phyloP scores from a whole-genome alignment of 2,888 invertebrate genomes.

The Andrena chrysosceles region DNA sequence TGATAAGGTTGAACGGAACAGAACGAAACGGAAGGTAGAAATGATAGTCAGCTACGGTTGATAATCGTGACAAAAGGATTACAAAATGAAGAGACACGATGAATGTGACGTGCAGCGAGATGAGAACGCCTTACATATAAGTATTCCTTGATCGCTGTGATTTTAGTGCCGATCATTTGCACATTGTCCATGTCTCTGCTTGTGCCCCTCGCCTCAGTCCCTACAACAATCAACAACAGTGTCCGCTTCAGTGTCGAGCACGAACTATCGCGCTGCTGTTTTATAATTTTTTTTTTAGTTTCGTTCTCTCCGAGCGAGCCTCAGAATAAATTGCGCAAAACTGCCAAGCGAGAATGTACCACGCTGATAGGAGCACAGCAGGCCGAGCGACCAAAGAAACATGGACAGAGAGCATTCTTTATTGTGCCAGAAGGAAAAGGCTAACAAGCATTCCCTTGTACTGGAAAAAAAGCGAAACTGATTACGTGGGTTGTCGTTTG shows the following conservation, averaged over 20 bases:
- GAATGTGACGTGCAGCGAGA: slow-evolving; percentile 64
- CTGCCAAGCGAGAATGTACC: slow-evolving; percentile 69
- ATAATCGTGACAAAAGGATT: background rate
- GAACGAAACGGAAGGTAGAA: background rate
- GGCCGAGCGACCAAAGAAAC: slow-evolving; percentile 83
- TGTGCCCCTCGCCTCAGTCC: slow-evolving; percentile 83
- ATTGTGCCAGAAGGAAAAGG: slow-evolving; percentile 6
- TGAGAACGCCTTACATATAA: slow-evolving; percentile 83
- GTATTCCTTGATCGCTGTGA: slow-evolving; percentile 85
- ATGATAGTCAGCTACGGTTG: background rate
- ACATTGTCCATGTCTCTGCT: slow-evolving; percentile 85
- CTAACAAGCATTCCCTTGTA: slow-evolving; percentile 21
- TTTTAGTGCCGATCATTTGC: slow-evolving; percentile 85
- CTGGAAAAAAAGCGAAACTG: slow-evolving; percentile 22
- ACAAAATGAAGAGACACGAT: slow-evolving; percentile 38
- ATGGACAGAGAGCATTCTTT: slow-evolving; percentile 77
- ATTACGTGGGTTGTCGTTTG: slow-evolving; percentile 29
- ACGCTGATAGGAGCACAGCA: slow-evolving; percentile 76
- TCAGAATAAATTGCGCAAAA: slow-evolving; percentile 59
- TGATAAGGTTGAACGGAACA: background rate
- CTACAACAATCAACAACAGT: slow-evolving; percentile 84
- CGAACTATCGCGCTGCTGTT: slow-evolving; percentile 54
- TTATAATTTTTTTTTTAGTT: slow-evolving; percentile 12
- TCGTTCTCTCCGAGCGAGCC: slow-evolving; percentile 50
- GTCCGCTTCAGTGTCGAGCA: slow-evolving; percentile 80